Evolutionary conservation across 2,113 vertebrate species (phyloP).

Genomic region (Perca fluviatilis): DNA sequence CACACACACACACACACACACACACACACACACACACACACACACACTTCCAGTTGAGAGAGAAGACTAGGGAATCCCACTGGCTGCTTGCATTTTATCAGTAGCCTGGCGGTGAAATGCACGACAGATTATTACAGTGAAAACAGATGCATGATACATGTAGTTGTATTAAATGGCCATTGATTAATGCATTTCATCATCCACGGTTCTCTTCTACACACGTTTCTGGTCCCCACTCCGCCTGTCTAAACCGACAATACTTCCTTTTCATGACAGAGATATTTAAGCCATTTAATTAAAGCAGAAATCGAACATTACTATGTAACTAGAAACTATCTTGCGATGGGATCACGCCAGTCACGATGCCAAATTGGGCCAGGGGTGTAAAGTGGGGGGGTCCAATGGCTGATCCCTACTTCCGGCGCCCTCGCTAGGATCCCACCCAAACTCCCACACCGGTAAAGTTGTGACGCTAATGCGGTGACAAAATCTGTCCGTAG

Average conservation of each 20-base stretch:
- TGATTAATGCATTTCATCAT: constrained; percentile 31
- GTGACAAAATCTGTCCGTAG: too few relatives aligned
- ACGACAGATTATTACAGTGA: neutral
- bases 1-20: constrained; percentile 4
- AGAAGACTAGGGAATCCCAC: neutral
- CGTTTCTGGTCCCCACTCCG: neutral
- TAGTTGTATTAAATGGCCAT: constrained; percentile 25
- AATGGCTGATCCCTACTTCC: too few relatives aligned
- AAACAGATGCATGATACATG: neutral
- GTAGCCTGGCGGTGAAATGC: constrained; percentile 6
- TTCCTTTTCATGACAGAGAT: constrained; percentile 1
- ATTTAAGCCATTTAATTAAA: neutral
- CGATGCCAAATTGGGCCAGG: too few relatives aligned
- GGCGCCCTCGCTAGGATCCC: too few relatives aligned
- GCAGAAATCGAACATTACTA: neutral
- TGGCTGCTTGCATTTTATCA: constrained; percentile 16
- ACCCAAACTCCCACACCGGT: too few relatives aligned
- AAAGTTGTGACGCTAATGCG: too few relatives aligned
- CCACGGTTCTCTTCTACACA: neutral
- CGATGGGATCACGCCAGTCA: too few relatives aligned
- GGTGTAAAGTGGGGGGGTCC: too few relatives aligned
- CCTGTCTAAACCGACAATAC: constrained; percentile 4
- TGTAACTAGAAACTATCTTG: too few relatives aligned
- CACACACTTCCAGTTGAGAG: neutral
- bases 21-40: constrained; percentile 16